phyloP scores from a whole-genome alignment of 1,140 invertebrate species.

The Xylocopa sonorina region DNA sequence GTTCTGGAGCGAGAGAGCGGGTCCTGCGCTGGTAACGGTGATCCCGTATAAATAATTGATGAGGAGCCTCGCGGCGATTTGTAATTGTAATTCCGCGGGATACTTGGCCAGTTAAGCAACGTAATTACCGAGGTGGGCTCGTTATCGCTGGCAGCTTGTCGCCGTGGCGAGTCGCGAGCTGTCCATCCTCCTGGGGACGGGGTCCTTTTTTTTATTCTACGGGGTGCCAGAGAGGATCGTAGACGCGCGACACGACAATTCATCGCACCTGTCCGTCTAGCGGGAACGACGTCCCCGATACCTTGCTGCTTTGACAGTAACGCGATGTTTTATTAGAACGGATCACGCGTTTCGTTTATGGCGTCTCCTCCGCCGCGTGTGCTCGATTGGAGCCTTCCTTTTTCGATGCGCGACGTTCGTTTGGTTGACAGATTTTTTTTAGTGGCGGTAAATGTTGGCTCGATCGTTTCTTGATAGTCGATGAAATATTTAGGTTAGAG shows the following conservation, averaged over 20 bases:
- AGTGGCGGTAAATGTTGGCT: too few species aligned
- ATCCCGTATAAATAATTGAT: conserved; percentile 67
- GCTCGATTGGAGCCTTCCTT: too few species aligned
- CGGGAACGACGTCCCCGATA: background rate
- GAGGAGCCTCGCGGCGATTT: conserved; percentile 56
- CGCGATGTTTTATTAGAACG: background rate
- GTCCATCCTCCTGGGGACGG: conserved; percentile 1
- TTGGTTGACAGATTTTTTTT: too few species aligned
- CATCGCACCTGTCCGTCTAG: conserved; percentile 14
- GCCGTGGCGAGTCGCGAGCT: conserved; percentile 9
- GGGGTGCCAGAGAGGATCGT: conserved; percentile 1
- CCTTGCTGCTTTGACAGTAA: background rate
- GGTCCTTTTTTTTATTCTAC: conserved; percentile 39
- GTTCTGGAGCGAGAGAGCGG: conserved; percentile 51
- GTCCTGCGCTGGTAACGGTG: conserved; percentile 45
- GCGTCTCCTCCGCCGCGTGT: background rate
- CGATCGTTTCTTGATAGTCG: too few species aligned
- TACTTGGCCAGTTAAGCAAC: conserved; percentile 67
- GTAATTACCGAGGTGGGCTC: conserved; percentile 64
- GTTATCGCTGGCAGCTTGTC: conserved; percentile 45
- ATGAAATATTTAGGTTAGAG: too few species aligned
- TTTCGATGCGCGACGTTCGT: too few species aligned
- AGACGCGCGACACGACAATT: conserved; percentile 3
- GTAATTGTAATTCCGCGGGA: conserved; percentile 70
- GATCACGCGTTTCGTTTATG: background rate